Conservation (phyloP, 2,113 vertebrate genomes). For the Zosterops pallidus region DNA sequence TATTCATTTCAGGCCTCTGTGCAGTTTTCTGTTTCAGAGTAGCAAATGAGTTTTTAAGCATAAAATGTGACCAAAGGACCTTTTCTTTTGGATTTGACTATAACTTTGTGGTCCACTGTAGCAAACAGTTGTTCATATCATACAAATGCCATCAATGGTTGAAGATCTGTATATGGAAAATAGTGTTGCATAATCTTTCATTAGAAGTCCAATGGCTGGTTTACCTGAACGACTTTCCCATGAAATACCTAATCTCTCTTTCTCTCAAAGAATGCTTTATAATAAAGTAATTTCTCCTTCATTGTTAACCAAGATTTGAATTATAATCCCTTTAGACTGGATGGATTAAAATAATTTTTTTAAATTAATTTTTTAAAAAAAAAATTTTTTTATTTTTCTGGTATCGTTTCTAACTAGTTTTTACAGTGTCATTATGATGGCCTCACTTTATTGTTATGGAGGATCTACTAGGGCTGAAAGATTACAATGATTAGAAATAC, state of each 20-base stretch:
- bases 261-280: neutral
- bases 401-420: neutral
- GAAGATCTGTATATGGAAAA: neutral
- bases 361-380: too few species aligned
- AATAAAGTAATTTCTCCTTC: neutral
- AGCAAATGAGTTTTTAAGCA: neutral
- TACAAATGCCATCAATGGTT: neutral
- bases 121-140: neutral
- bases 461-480: neutral
- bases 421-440: neutral
- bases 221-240: neutral
- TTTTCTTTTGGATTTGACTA: neutral
- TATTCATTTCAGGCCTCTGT: neutral
- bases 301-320: neutral
- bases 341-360: neutral
- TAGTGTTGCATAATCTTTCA: neutral
- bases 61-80: neutral
- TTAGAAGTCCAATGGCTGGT: neutral
- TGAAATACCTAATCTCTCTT: neutral
- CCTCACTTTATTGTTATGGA: neutral
- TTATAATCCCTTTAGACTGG: neutral
- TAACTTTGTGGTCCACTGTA: neutral
- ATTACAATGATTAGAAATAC: constrained; percentile 39
- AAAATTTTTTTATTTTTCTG: neutral
- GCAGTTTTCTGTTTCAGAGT: neutral